Conservation (phyloP, 1,140 invertebrate genomes). For the Apis mellifera region Amel_HAv3.1 CM009943.2:4390501-4391000, state of each 20-base stretch:
- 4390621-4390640: slow-evolving; percentile 22
- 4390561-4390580: background rate
- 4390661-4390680: slow-evolving; percentile 27
- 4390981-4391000: slow-evolving; percentile 52
- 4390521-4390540: background rate
- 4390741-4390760: slow-evolving; percentile 77
- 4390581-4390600: no score
- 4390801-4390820: slow-evolving; percentile 70
- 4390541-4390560: background rate
- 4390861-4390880: slow-evolving; percentile 48
- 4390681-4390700: slow-evolving; percentile 54
- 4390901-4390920: slow-evolving; percentile 22
- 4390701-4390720: slow-evolving; percentile 63
- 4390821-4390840: slow-evolving; percentile 68
- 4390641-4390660: slow-evolving; percentile 37
- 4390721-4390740: slow-evolving; percentile 65
- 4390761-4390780: slow-evolving; percentile 65
- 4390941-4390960: slow-evolving; percentile 50
- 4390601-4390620: background rate
- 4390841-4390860: slow-evolving; percentile 57
- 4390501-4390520: background rate
- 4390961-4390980: slow-evolving; percentile 45
- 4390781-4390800: slow-evolving; percentile 64
- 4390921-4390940: slow-evolving; percentile 58
- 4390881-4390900: slow-evolving; percentile 37